Percentiles rank a stretch among this genome's conserved stretches.
phyloP scores from a whole-genome alignment of 2,113 vertebrate genomes.

The Zapus hudsonius region DNA sequence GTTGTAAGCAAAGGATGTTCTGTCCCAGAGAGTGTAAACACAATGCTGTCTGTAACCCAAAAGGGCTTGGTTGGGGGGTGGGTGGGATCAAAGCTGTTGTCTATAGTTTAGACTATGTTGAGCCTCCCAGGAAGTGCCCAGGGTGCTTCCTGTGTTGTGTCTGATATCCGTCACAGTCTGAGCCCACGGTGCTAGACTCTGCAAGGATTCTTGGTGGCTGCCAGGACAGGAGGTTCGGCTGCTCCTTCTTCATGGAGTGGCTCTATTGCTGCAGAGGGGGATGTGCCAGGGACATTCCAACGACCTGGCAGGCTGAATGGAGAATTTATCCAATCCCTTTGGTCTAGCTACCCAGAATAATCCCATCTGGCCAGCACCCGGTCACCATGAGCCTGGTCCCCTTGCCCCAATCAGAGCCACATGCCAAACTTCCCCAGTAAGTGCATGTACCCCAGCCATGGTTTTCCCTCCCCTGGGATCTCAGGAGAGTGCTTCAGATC shows the following conservation, averaged over 20 bases:
- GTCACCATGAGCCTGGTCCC: not conserved
- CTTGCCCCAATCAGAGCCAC: not conserved
- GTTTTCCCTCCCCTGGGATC: not conserved
- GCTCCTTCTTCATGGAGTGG: not conserved
- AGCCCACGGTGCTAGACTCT: not conserved
- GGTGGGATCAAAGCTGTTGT: not conserved
- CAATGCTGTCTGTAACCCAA: slow-evolving; percentile 51
- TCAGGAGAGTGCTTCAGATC: not conserved
- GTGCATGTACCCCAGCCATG: accelerated
- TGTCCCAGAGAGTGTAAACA: slow-evolving; percentile 61
- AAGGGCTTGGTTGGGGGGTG: slow-evolving; percentile 41
- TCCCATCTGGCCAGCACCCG: not conserved
- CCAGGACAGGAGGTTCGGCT: accelerated
- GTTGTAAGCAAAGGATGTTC: slow-evolving; percentile 59
- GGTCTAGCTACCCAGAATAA: not conserved
- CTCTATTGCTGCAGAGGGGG: not conserved
- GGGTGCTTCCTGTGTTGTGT: slow-evolving; percentile 39
- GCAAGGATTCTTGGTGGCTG: not conserved
- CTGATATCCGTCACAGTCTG: not conserved
- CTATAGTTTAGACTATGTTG: not conserved
- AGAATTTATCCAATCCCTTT: not conserved
- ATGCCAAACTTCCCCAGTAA: not conserved
- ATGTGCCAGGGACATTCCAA: not conserved
- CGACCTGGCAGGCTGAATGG: not conserved
- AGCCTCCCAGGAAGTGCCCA: not conserved